A percentile compares a stretch with the other conserved stretches of the same genome.
phyloP scores from a whole-genome alignment of 1,140 invertebrate species.

The Cotesia chilonis region DNA sequence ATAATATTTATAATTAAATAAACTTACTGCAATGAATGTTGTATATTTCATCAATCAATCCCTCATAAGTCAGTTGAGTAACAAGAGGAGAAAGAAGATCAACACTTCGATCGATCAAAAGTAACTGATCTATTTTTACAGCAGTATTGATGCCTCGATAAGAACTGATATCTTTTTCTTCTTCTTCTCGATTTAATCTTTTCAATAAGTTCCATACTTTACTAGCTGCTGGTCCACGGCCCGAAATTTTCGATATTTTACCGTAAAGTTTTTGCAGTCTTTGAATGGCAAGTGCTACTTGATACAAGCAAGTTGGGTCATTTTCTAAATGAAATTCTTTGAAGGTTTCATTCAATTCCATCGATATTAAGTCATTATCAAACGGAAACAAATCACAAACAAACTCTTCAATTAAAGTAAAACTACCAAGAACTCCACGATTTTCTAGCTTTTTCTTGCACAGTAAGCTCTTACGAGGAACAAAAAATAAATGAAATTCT shows the following conservation, averaged over 20 bases:
- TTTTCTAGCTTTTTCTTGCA: constrained; percentile 87
- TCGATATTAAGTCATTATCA: constrained; percentile 91
- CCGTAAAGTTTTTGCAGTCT: constrained; percentile 89
- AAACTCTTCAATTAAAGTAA: constrained; percentile 85
- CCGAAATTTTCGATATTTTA: constrained; percentile 86
- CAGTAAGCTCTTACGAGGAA: constrained; percentile 85
- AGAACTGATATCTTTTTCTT: constrained; percentile 48
- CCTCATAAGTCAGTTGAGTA: constrained; percentile 97
- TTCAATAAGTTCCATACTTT: constrained; percentile 89
- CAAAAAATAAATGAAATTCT: constrained; percentile 86
- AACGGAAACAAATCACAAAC: constrained; percentile 89
- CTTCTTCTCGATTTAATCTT: constrained; percentile 78
- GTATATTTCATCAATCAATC: constrained; percentile 93
- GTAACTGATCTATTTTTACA: constrained; percentile 81
- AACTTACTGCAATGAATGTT: constrained; percentile 74
- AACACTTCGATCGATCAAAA: constrained; percentile 87
- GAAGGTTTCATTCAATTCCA: constrained; percentile 85
- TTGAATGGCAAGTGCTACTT: constrained; percentile 87
- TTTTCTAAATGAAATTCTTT: constrained; percentile 87
- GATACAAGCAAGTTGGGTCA: constrained; percentile 87
- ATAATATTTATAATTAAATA: constrained; percentile 24
- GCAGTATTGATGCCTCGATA: not conserved
- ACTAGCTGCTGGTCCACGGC: constrained; percentile 88
- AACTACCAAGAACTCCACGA: constrained; percentile 80
- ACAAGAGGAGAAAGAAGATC: constrained; percentile 93